Percentiles rank a stretch among this genome's conserved stretches.
phyloP scores from a whole-genome alignment of 2,113 vertebrate species.

The Lamprologus speciosus region DNA sequence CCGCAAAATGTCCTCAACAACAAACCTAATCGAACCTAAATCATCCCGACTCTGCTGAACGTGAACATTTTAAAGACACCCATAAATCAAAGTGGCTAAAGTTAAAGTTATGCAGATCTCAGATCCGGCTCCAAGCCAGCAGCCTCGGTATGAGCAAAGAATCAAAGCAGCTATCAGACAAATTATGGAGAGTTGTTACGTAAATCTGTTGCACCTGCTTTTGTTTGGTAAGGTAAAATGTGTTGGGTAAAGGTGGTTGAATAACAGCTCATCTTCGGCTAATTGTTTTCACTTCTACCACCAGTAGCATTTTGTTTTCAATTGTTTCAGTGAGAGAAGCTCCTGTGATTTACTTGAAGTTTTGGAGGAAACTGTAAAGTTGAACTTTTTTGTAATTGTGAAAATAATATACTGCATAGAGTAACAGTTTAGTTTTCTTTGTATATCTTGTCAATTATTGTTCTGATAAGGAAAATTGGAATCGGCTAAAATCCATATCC shows the following conservation, averaged over 20 bases:
- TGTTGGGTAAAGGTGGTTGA: neutral
- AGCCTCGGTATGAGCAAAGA: neutral
- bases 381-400: neutral
- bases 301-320: neutral
- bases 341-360: neutral
- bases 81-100: neutral
- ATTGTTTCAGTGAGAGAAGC: neutral
- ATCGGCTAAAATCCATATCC: neutral
- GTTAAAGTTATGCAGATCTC: neutral
- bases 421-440: neutral
- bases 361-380: neutral
- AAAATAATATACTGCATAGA: neutral
- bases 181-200: neutral
- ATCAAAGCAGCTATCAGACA: neutral
- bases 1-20: neutral
- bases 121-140: accelerated
- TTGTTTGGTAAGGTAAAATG: neutral
- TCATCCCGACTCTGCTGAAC: neutral
- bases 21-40: neutral
- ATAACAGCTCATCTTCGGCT: neutral
- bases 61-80: neutral
- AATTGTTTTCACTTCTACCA: neutral
- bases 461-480: neutral
- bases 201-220: neutral
- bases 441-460: neutral